Conservation (phyloP, 1,140 invertebrate species). For the Drosophila nannoptera region DNA sequence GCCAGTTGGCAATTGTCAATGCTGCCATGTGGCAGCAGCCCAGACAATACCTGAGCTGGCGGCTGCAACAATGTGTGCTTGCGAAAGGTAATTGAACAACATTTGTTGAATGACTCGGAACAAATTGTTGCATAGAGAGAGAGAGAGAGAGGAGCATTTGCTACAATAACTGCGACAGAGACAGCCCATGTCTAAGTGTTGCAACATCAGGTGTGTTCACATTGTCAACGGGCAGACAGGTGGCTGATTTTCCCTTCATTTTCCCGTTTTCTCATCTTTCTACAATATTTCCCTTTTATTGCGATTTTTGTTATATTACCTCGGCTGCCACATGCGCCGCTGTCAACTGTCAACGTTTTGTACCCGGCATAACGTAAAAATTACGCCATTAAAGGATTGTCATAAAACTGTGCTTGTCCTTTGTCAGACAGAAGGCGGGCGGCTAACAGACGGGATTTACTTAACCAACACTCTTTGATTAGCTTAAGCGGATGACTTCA, state of each 20-base stretch:
- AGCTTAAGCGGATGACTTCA: not conserved
- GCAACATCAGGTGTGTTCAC: conserved; percentile 32
- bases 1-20: conserved; percentile 36
- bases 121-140: conserved; percentile 46
- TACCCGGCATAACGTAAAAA: conserved; percentile 3
- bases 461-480: conserved; percentile 1
- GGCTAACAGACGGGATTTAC: not conserved
- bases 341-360: conserved; percentile 19
- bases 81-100: conserved; percentile 72
- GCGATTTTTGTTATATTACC: not conserved
- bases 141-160: not conserved
- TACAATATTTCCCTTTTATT: not conserved
- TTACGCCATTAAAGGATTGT: not conserved
- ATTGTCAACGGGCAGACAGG: conserved; percentile 29
- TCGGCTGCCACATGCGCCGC: conserved; percentile 9
- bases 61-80: conserved; percentile 43
- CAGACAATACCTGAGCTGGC: conserved; percentile 42
- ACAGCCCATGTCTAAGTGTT: conserved; percentile 11
- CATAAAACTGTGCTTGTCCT: not conserved
- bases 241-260: conserved; percentile 23
- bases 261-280: not conserved
- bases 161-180: not conserved
- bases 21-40: conserved; percentile 48
- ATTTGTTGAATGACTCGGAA: conserved; percentile 73
- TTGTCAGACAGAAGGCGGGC: not conserved